Conservation (phyloP, 2,797 vertebrate species). For the Champsocephalus esox region DNA sequence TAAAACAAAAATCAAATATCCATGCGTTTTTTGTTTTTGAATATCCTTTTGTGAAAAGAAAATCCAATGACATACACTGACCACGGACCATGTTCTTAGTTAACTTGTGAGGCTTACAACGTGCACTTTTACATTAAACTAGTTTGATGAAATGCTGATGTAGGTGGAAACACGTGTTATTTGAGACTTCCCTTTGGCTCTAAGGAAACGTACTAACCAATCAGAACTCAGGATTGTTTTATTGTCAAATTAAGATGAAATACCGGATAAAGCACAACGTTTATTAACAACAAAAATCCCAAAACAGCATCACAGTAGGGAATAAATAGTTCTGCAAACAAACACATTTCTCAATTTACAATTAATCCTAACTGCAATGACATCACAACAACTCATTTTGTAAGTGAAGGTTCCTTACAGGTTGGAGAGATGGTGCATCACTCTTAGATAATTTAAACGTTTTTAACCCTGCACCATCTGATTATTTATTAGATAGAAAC, state of each 20-base stretch:
- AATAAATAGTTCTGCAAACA: slow-evolving; percentile 58
- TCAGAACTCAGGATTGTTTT: no score
- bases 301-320: slow-evolving; percentile 31
- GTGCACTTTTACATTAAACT: no score
- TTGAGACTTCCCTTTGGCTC: no score
- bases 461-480: neutral
- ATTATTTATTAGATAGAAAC: slow-evolving; percentile 1
- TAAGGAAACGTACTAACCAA: no score
- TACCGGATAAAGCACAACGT: slow-evolving; percentile 3
- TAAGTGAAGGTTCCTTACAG: neutral
- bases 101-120: no score
- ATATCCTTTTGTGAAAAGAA: no score
- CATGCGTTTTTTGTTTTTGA: no score
- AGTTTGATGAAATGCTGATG: no score
- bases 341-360: slow-evolving; percentile 20
- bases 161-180: no score
- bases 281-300: slow-evolving; percentile 50
- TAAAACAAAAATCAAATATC: no score
- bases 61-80: no score
- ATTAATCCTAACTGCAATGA: neutral
- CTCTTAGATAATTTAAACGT: neutral
- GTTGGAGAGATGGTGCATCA: neutral
- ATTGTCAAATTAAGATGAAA: neutral
- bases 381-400: neutral
- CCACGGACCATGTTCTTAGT: no score